Conservation (phyloP, 2,888 invertebrate genomes). For the Hecatera dysodea region DNA sequence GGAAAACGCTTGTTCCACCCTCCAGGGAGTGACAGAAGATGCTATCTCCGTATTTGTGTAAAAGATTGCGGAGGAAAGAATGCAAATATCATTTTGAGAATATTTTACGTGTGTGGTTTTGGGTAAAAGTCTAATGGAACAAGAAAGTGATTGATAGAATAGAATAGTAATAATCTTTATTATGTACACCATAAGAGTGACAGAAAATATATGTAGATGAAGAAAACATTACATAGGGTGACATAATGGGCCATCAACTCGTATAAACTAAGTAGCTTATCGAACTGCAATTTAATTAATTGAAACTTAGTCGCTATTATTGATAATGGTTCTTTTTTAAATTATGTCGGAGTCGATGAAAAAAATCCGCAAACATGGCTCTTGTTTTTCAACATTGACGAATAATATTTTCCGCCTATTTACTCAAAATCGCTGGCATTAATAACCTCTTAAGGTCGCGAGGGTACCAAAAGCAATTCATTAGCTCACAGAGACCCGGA, state of each 20-base stretch:
- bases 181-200: no score
- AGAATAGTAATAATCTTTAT: no score
- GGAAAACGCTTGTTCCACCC: conserved; percentile 58
- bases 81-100: conserved; percentile 45
- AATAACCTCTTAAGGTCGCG: conserved; percentile 17
- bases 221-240: no score
- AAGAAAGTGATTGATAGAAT: conserved; percentile 5
- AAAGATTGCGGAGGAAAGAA: conserved; percentile 40
- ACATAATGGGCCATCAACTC: no score
- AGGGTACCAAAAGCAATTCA: conserved; percentile 55
- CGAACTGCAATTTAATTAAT: no score
- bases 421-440: conserved; percentile 7
- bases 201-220: no score
- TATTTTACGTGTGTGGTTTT: conserved; percentile 19
- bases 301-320: no score
- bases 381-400: background rate
- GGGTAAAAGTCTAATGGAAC: no score
- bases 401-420: background rate
- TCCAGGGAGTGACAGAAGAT: conserved; percentile 37
- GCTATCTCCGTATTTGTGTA: conserved; percentile 46
- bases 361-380: background rate
- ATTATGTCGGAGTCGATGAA: no score
- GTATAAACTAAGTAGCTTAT: background rate
- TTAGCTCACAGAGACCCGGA: conserved; percentile 60
- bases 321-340: no score